Evolutionary conservation across 2,113 vertebrate species (phyloP), one percentile per base, ranked within the genome.

Genomic region (Muntiacus reevesi): DNA sequence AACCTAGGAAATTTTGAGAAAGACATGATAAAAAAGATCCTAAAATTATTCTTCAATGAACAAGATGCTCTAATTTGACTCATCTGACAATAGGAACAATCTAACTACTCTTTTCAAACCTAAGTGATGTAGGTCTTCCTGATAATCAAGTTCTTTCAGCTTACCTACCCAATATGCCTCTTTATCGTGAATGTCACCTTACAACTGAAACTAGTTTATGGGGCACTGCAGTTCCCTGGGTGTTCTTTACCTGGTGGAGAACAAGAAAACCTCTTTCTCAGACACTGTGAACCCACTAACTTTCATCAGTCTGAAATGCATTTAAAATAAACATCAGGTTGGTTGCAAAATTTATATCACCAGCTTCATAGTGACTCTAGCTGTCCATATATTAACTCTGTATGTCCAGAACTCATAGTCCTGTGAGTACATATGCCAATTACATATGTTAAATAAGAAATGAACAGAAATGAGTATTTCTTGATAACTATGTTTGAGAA

Each of bases 231-330:
- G 57, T 91, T 94, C 86, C 95, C 89, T 16, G 28, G 88, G 93
- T 0, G 33, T 52, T 89, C 89, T 98, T 95, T 96, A 96, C 97
- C 96, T 43, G 43, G 64, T 82, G 45, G 74, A 88, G 89, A 90
- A 94, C 89, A 54, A 91, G 95, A 98, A 92, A 89, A 95, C 95
- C 92, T 98, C 91, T 94, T 93, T 96, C 57, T 98, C 78, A 1
- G 86, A 83, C 54, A 89, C 89, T 91, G 94, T 95, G 96, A 94
- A 97, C 92, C 81, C 47, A 87, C 86, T 50, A 92, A 59, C 81
- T 98, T 97, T 97, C 91, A 96, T 97, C 97, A 97, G 93, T 67
- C 54, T 93, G 95, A 93, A 94, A 96, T 95, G 85, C 81, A 95
- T 97, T 97, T 98, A 97, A 97, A 97, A 95, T 97, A 94, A 94